phyloP scores from a whole-genome alignment of 2,888 invertebrate species.

The Epirrhoe tristata region DNA sequence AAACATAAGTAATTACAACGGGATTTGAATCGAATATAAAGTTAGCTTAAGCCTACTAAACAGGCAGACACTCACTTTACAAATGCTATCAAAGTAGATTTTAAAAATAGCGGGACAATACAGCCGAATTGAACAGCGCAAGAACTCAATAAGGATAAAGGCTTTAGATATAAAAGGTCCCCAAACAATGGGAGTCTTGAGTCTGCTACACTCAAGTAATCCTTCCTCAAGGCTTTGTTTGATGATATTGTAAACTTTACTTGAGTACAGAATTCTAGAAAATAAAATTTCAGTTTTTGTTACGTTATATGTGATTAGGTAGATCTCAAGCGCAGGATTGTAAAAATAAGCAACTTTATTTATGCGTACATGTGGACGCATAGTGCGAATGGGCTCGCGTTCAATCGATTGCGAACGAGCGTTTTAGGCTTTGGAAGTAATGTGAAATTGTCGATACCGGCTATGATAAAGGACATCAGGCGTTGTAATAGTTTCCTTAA shows the following conservation, averaged over 20 bases:
- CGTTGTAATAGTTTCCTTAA: too few relatives aligned
- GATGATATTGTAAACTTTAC: conserved; percentile 11
- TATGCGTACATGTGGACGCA: neutral
- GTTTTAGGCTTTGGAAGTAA: conserved; percentile 26
- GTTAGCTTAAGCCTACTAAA: neutral
- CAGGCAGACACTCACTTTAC: conserved; percentile 13
- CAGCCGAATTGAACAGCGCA: conserved; percentile 20
- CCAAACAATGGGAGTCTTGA: conserved; percentile 25
- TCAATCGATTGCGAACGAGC: conserved; percentile 24
- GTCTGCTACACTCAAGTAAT: conserved; percentile 21
- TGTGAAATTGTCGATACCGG: too few relatives aligned
- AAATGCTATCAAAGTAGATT: conserved; percentile 9
- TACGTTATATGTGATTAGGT: too few relatives aligned
- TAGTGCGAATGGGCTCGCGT: neutral
- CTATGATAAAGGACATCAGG: too few relatives aligned
- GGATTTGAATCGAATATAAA: too few relatives aligned
- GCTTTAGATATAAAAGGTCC: conserved; percentile 25
- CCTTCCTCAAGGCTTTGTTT: conserved; percentile 19
- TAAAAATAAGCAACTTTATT: neutral
- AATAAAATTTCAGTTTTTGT: too few relatives aligned
- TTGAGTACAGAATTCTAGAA: too few relatives aligned
- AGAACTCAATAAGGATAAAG: conserved; percentile 34
- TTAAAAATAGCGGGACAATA: conserved; percentile 27
- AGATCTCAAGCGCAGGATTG: too few relatives aligned
- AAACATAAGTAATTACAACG: too few relatives aligned